Evolutionary conservation across 2,113 vertebrate species (phyloP), one percentile per base, ranked within the genome.

Genomic region (Struthio camelus): DNA sequence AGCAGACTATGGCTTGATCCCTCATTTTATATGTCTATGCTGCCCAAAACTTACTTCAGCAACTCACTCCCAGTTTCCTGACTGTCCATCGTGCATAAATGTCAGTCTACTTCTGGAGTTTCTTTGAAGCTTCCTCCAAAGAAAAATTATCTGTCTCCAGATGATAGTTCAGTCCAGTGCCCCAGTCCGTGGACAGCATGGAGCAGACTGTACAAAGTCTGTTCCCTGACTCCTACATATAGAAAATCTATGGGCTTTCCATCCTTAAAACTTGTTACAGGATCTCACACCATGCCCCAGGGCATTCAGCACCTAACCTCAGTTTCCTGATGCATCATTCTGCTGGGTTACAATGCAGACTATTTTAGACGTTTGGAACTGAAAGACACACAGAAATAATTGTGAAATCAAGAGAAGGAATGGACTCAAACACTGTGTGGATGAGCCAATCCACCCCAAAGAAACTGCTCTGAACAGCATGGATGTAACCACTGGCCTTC

Each of bases 271-370:
- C 13, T 20, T 79, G 19, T 69, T 62, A 67, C 7, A 8, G 18
- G 18, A 38, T 50, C 72, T 73, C n/a, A 44, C 38, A 38, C 12
- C 15, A 18, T 28, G 14, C 2, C 2, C 12, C n/a, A 25, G 0
- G 2, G 24, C 30, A 54, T 78, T 40, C 46, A 61, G 5, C 15
- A 87, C 20, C 38, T 67, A 32, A 6, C 30, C 7, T 36, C n/a
- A 79, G n/a, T 14, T 64, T 91, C 34, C 15, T 3, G 4, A 25
- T 0, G 1, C 1, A 1, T 16, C 51, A 5, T n/a, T 84, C 38
- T 84, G 18, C 16, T 61, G 32, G 6, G 10, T 19, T 46, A 23
- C 19, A 69, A 40, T 9, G 50, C 4, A 87, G 36, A 78, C 2
- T 51, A 32, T 3, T 84, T 93, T 51, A 78, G 50, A 61, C 14